These are phyloP conservation scores for Magallana ariakensis DNA, from an alignment of 1,140 invertebrate genomes.

Conservation along the genomic window DNA sequence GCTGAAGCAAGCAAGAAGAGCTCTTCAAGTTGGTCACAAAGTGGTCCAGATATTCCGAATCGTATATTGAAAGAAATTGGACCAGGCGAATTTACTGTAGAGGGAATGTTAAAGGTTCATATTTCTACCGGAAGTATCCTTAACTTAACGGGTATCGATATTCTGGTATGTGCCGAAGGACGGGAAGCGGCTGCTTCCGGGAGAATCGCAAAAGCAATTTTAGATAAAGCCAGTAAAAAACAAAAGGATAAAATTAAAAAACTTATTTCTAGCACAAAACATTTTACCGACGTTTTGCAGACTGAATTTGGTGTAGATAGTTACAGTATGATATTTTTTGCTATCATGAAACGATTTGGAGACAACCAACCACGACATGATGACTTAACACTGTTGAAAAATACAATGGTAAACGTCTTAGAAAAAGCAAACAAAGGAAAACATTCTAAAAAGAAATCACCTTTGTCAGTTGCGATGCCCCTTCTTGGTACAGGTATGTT, in stretches of 20 bases:
- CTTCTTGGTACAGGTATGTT: background rate
- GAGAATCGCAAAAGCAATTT: background rate
- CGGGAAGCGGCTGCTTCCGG: background rate
- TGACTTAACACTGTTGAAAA: background rate
- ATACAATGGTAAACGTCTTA: background rate
- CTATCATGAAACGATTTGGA: background rate
- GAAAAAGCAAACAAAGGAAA: background rate
- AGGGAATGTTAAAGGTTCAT: background rate
- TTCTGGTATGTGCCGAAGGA: slow-evolving; percentile 2
- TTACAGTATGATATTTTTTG: background rate
- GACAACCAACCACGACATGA: background rate
- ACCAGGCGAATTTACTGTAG: background rate
- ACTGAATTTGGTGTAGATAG: background rate
- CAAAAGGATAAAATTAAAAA: background rate
- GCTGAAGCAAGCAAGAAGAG: background rate
- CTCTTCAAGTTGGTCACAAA: background rate
- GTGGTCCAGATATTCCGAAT: background rate
- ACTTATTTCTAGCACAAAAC: background rate
- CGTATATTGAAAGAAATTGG: background rate
- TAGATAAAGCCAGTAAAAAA: background rate
- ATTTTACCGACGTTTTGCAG: background rate
- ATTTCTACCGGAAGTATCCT: background rate
- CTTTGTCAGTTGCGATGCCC: background rate
- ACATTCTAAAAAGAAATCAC: background rate
- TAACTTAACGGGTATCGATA: background rate